Percentiles rank a stretch among this genome's conserved stretches.
Evolutionary conservation across 2,797 vertebrate species (phyloP).

Genomic region (Triplophysa bombifrons): DNA sequence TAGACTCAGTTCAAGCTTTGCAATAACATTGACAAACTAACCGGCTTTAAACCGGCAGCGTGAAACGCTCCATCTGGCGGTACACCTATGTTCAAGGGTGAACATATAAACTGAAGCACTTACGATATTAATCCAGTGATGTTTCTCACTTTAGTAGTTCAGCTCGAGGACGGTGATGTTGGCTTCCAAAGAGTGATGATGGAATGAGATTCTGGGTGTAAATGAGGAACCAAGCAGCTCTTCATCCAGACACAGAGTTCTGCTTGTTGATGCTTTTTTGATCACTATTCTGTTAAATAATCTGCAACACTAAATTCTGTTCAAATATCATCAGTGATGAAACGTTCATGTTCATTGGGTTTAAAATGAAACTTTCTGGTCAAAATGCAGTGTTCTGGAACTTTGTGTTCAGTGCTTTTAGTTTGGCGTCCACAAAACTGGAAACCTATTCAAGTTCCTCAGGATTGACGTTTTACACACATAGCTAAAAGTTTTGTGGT

Average conservation of each 20-base stretch:
- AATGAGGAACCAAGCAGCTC: conserved; percentile 43
- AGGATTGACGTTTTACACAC: conserved; percentile 3
- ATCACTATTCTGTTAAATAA: not conserved
- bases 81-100: conserved; percentile 4
- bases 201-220: conserved; percentile 20
- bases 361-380: not conserved
- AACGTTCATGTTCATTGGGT: conserved; percentile 5
- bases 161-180: conserved; percentile 15
- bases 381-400: not conserved
- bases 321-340: not conserved
- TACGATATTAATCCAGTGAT: conserved; percentile 23
- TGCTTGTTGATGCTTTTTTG: not conserved
- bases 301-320: conserved; percentile 51
- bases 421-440: not conserved
- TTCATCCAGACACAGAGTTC: conserved; percentile 29
- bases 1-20: conserved; percentile 12
- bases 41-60: conserved; percentile 21
- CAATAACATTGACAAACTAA: conserved; percentile 45
- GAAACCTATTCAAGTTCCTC: not conserved
- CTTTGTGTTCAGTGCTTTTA: not conserved
- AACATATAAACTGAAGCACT: conserved; percentile 31
- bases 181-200: conserved; percentile 35
- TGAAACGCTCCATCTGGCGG: conserved; percentile 16
- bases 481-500: conserved; percentile 21
- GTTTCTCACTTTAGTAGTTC: not conserved